A percentile compares a stretch with the other conserved stretches of the same genome.
These are phyloP conservation scores for Phoeniculus purpureus DNA, from an alignment of 2,797 vertebrate genomes.

Conservation along the genomic window DNA sequence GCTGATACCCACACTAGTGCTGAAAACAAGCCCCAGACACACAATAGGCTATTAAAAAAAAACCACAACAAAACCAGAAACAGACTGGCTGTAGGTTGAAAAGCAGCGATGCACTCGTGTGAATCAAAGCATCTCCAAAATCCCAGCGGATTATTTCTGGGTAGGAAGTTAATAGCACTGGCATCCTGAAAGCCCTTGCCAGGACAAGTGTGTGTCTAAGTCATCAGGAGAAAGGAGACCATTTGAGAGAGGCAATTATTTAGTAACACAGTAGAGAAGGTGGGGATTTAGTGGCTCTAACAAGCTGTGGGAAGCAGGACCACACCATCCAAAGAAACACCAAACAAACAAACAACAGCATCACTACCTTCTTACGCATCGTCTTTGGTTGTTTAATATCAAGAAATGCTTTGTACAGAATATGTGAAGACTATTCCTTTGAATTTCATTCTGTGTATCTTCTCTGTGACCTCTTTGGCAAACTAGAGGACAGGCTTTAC, in stretches of 20 bases:
- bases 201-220: background rate
- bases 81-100: background rate
- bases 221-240: background rate
- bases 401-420: conserved; percentile 67
- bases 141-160: background rate
- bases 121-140: background rate
- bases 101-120: background rate
- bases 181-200: background rate
- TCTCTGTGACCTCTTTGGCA: background rate
- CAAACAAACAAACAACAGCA: conserved; percentile 36
- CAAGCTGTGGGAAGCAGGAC: background rate
- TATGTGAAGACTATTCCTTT: conserved; percentile 37
- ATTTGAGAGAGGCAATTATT: background rate
- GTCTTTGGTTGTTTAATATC: conserved; percentile 72
- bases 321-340: background rate
- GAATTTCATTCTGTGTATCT: background rate
- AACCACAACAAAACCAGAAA: too few species aligned
- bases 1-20: too few species aligned
- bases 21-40: background rate
- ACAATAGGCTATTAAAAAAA: background rate
- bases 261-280: background rate
- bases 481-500: conserved; percentile 25
- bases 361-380: conserved; percentile 39
- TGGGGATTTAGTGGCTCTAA: background rate
- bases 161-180: background rate